Evolutionary conservation across 2,888 invertebrate species (phyloP).

Genomic region (Myathropa florea): DNA sequence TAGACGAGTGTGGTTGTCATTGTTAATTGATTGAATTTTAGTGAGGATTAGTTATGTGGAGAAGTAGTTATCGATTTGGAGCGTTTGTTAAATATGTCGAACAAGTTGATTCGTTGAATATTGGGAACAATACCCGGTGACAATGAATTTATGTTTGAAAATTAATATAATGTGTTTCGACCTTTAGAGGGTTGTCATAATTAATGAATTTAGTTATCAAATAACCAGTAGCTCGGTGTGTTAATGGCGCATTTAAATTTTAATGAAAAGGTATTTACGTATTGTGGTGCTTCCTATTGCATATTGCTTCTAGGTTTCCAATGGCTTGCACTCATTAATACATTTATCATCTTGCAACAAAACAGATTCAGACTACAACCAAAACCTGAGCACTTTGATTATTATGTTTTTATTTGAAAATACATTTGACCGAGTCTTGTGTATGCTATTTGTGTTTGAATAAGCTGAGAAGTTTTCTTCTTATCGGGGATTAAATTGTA

Average conservation of each 20-base stretch:
- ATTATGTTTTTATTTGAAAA: no score
- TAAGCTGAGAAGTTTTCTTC: no score
- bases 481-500: no score
- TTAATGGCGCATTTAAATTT: neutral
- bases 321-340: no score
- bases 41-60: neutral
- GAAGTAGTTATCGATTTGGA: neutral
- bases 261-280: neutral
- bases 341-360: no score
- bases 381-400: no score
- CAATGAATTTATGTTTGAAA: neutral
- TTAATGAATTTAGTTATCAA: neutral
- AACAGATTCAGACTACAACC: no score
- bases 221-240: neutral
- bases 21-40: neutral
- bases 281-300: neutral
- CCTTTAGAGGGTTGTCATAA: neutral
- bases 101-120: neutral
- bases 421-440: no score
- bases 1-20: neutral
- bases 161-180: neutral
- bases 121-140: neutral
- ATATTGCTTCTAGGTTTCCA: neutral
- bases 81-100: neutral
- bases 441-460: no score